phyloP scores from a whole-genome alignment of 2,113 vertebrate species.

The Cairina moschata region DNA sequence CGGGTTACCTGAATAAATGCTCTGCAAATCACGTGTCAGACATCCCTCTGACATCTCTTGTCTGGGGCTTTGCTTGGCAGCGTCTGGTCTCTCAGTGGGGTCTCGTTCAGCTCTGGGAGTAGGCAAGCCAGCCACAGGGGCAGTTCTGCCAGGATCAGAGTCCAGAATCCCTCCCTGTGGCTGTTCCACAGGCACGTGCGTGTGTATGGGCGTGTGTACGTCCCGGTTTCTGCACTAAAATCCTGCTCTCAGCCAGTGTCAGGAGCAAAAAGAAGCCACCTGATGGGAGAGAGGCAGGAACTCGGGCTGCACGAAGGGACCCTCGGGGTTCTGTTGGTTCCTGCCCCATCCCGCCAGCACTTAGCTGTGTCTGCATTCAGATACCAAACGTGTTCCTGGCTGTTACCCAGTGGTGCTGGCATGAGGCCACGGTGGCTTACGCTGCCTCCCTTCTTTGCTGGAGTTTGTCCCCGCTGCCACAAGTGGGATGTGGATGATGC shows the following conservation, averaged over 20 bases:
- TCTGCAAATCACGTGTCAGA: not conserved
- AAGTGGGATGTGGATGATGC: too few species aligned
- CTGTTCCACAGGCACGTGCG: not conserved
- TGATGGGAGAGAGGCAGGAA: not conserved
- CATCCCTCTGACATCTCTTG: not conserved
- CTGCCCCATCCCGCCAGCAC: accelerated
- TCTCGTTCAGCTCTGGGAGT: not conserved
- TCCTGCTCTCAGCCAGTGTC: not conserved
- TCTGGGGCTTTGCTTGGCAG: not conserved
- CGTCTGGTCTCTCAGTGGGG: not conserved
- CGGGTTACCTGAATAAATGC: not conserved
- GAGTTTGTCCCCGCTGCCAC: not conserved
- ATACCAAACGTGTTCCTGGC: not conserved
- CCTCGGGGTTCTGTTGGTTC: not conserved
- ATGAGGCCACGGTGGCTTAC: not conserved
- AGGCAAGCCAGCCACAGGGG: not conserved
- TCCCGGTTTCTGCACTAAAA: not conserved
- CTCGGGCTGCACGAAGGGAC: accelerated
- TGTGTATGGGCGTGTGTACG: accelerated
- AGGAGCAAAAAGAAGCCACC: not conserved
- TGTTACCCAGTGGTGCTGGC: not conserved
- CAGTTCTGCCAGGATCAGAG: conserved; percentile 9
- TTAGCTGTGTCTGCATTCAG: not conserved
- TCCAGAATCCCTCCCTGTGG: not conserved
- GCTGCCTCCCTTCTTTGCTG: not conserved